Evolutionary conservation across 2,797 vertebrate species (phyloP).

Genomic region (Semaprochilodus insignis): DNA sequence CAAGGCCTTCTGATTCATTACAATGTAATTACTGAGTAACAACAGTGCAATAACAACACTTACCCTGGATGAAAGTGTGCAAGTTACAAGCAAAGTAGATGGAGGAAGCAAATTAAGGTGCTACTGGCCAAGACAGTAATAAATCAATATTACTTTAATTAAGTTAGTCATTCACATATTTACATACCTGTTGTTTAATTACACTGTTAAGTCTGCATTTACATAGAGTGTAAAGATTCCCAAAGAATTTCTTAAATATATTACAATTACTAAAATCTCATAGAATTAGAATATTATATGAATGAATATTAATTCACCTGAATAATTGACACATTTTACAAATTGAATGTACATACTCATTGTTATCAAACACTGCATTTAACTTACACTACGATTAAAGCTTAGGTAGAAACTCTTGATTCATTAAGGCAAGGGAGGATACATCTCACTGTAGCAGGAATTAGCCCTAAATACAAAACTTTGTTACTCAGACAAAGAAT

Average conservation of each 20-base stretch:
- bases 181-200: not conserved
- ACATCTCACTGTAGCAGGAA: not conserved
- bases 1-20: slow-evolving; percentile 12
- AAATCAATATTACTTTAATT: slow-evolving; percentile 30
- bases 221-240: not conserved
- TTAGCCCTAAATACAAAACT: not conserved
- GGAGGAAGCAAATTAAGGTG: not conserved
- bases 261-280: slow-evolving; percentile 14
- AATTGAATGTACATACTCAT: not conserved
- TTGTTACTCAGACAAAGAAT: not conserved
- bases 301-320: not conserved
- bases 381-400: not conserved
- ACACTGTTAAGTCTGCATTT: not conserved
- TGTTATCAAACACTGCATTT: not conserved
- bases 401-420: not conserved
- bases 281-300: not conserved
- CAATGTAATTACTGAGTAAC: not conserved
- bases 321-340: not conserved
- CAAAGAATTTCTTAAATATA: slow-evolving; percentile 21
- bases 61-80: not conserved
- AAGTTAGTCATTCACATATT: not conserved
- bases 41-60: not conserved
- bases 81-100: not conserved
- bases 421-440: not conserved
- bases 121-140: not conserved